Percentiles rank a stretch among this genome's conserved stretches.
These are phyloP conservation scores for Caenorhabditis zanzibari DNA, from an alignment of 2,888 invertebrate genomes.

Conservation along the genomic window DNA sequence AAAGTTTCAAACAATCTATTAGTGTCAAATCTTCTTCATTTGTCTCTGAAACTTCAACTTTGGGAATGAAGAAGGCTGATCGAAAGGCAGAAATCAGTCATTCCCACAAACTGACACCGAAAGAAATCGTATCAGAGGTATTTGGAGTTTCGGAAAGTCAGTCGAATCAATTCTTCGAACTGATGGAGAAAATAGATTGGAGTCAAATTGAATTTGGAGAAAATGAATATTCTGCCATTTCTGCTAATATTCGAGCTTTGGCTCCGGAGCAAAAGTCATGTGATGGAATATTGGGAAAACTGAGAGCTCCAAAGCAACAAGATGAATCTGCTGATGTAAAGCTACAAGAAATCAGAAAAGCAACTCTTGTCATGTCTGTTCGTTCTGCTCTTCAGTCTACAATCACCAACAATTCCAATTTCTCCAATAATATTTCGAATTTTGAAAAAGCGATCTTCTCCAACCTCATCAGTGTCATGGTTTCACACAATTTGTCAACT, in stretches of 20 bases:
- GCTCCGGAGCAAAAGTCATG: slow-evolving; percentile 25
- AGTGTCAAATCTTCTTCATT: slow-evolving; percentile 8
- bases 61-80: slow-evolving; percentile 43
- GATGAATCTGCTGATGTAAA: slow-evolving; percentile 46
- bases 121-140: slow-evolving; percentile 44
- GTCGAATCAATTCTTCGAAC: slow-evolving; percentile 41
- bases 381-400: slow-evolving; percentile 36
- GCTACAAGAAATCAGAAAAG: slow-evolving; percentile 20
- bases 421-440: slow-evolving; percentile 35
- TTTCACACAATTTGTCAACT: slow-evolving; percentile 41
- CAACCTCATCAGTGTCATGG: slow-evolving; percentile 47
- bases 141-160: slow-evolving; percentile 36
- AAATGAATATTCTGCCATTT: slow-evolving; percentile 31
- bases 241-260: slow-evolving; percentile 35
- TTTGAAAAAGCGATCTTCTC: slow-evolving; percentile 39
- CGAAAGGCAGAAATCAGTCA: slow-evolving; percentile 13
- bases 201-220: slow-evolving; percentile 43
- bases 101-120: neutral
- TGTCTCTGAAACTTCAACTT: slow-evolving; percentile 25
- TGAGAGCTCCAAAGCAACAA: slow-evolving; percentile 47
- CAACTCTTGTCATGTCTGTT: slow-evolving; percentile 21
- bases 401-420: slow-evolving; percentile 39
- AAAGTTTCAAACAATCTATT: slow-evolving; percentile 39
- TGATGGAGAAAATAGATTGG: slow-evolving; percentile 57
- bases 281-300: slow-evolving; percentile 53